Evolutionary conservation across 2,888 invertebrate species (phyloP), one percentile per base, ranked within the genome.

Genomic region (Trachelus iudaicus): DNA sequence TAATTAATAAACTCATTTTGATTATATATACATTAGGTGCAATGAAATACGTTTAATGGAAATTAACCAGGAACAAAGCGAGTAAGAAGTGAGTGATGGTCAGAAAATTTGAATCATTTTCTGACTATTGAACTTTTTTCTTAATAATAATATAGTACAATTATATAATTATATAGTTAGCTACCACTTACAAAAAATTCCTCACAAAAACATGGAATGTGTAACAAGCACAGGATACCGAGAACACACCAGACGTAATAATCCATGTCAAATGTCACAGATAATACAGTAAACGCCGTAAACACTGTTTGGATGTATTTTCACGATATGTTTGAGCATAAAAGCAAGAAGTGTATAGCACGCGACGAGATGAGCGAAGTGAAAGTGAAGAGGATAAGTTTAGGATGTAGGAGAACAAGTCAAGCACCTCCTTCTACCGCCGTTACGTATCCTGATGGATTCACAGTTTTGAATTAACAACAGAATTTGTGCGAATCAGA

Each of bases 321-420:
- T 23, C 56, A 56, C 56, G 56, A 56, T 56, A 56, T 56, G 2
- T 23, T 23, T 3, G 56, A 56, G 23, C 56, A 56, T 56, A 23
- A 23, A 23, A 56, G 56, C 56, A 56, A 56, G 23, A 2, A 56
- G 23, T 9, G 56, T 23, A 9, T 80, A 81, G 78, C 75, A 69
- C 33, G 77, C 77, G 76, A 79, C 83, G 77, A 80, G 81, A 85
- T 83, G 81, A 83, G 82, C 81, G 81, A 85, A 85, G 87, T 87
- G 88, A 88, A 88, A 88, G 88, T 87, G 81, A 85, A 81, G 84
- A 87, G 84, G 83, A 84, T 84, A 81, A 82, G 85, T 82, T 87
- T 84, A 84, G 84, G 83, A 84, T 81, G 78, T 78, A 75, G 79
- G 75, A 73, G 74, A 76, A 76, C 56, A 69, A 71, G 31, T 31